Conservation (phyloP, 2,797 vertebrate genomes). For the Sebastes elongatus region DNA sequence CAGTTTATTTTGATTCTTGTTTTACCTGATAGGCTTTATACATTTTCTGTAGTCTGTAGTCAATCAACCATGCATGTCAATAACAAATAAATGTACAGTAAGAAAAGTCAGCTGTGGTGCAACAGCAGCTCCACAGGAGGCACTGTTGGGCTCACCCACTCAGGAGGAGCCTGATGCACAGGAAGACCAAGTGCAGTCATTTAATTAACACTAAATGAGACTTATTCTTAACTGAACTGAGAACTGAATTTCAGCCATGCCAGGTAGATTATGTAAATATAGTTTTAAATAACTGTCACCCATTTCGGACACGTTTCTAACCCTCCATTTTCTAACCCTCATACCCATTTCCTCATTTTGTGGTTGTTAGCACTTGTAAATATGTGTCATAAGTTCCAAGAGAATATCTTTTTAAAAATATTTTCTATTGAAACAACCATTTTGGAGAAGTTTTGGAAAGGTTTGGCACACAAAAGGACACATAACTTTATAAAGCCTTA, state of each 20-base stretch:
- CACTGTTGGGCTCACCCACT: not conserved
- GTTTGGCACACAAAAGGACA: too few species aligned
- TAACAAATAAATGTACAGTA: not conserved
- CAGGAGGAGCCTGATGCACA: not conserved
- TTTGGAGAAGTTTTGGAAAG: too few species aligned
- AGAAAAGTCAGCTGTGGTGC: not conserved
- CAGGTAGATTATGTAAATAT: not conserved
- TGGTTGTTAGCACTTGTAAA: too few species aligned
- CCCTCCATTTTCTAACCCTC: too few species aligned
- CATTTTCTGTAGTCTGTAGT: not conserved
- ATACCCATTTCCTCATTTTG: too few species aligned
- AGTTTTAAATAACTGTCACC: too few species aligned
- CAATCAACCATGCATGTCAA: not conserved
- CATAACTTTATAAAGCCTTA: not conserved
- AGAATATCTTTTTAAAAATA: rapidly evolving
- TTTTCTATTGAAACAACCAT: too few species aligned
- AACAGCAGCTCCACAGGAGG: not conserved
- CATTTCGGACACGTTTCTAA: not conserved
- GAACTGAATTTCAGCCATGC: not conserved
- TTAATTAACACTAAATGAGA: not conserved
- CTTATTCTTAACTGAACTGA: not conserved
- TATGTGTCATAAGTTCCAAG: not conserved
- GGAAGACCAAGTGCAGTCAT: not conserved
- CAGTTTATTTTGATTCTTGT: not conserved
- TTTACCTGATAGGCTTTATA: not conserved